These are phyloP conservation scores for Standfussiana lucernea DNA, from an alignment of 2,888 invertebrate genomes.

Conservation along the genomic window DNA sequence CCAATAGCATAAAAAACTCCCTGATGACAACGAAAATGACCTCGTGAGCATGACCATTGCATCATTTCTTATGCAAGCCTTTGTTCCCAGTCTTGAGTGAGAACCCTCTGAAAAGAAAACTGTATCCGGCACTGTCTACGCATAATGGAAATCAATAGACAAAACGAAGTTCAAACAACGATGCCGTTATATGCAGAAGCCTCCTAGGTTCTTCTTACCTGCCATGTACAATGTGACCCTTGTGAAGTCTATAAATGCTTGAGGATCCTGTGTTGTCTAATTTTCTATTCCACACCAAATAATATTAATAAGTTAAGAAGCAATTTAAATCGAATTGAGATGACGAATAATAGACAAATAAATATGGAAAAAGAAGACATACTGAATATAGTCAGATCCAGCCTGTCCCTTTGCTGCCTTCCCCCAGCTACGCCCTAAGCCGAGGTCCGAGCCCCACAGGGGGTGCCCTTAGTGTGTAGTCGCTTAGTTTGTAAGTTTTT, in stretches of 20 bases:
- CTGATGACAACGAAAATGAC: not conserved
- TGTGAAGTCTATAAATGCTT: slow-evolving; percentile 1
- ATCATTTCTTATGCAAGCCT: not conserved
- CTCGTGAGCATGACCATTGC: not conserved
- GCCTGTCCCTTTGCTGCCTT: no score
- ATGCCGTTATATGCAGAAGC: slow-evolving; percentile 6
- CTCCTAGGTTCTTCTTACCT: not conserved
- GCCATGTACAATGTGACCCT: slow-evolving; percentile 14
- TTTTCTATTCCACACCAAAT: not conserved
- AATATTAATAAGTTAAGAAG: not conserved
- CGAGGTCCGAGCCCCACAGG: no score
- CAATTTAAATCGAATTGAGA: not conserved
- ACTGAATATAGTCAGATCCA: no score
- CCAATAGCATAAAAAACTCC: not conserved
- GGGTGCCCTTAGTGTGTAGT: no score
- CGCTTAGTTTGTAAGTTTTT: no score
- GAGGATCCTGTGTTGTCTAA: slow-evolving; percentile 34
- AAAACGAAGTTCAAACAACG: not conserved
- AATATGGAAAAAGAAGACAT: not conserved
- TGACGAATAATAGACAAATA: not conserved
- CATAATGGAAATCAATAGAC: no score
- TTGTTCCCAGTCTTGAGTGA: not conserved
- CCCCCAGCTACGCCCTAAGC: no score
- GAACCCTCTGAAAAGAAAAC: not conserved
- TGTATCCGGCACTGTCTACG: not conserved